These are phyloP conservation scores for Ranitomeya variabilis DNA, from an alignment of 2,113 vertebrate species.

Conservation along the genomic window DNA sequence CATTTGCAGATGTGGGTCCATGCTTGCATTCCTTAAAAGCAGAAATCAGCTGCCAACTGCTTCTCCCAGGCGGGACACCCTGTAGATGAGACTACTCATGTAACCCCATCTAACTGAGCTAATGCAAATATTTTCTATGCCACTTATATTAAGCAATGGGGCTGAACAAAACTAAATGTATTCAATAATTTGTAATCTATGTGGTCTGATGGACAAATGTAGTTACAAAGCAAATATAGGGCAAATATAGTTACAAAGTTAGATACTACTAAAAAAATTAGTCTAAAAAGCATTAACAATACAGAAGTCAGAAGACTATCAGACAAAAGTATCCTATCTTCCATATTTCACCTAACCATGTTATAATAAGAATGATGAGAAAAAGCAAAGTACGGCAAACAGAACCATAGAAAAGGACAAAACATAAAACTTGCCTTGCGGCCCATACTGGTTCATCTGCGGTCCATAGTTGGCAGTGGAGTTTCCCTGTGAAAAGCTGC, in stretches of 20 bases:
- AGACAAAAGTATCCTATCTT: not conserved
- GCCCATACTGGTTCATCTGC: constrained; percentile 90
- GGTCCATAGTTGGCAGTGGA: constrained; percentile 85
- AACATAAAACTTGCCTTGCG: constrained; percentile 79
- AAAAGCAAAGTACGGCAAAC: not conserved
- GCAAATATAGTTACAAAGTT: too few species aligned
- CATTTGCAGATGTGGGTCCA: constrained; percentile 73
- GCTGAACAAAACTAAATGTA: not conserved
- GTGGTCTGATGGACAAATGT: not conserved
- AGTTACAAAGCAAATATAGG: too few species aligned
- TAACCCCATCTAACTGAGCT: not conserved
- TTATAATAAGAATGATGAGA: not conserved
- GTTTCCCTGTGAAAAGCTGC: constrained; percentile 86
- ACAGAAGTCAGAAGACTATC: not conserved
- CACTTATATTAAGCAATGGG: not conserved
- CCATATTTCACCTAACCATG: not conserved
- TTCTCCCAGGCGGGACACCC: constrained; percentile 51
- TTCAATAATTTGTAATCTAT: not conserved
- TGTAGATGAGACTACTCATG: not conserved
- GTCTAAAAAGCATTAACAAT: not conserved
- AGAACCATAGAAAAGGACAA: not conserved
- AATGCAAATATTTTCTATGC: not conserved
- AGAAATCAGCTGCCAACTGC: constrained; percentile 62
- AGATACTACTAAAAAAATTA: not conserved
- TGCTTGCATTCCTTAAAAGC: constrained; percentile 66